phyloP scores from a whole-genome alignment of 2,113 vertebrate species.

The Apteryx owenii region DNA sequence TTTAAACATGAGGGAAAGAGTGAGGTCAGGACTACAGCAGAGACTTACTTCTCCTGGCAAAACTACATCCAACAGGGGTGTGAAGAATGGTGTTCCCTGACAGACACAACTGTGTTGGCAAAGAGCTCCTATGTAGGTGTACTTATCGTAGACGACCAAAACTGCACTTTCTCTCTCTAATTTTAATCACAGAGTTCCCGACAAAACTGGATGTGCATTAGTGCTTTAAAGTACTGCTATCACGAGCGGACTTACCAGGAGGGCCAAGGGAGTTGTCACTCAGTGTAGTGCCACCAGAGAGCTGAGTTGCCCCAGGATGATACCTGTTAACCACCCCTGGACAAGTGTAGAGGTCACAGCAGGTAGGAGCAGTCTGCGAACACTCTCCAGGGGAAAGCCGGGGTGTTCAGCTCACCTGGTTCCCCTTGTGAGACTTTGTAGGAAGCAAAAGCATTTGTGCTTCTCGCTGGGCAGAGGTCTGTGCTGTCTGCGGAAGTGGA shows the following conservation, averaged over 20 bases:
- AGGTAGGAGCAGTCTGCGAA: not conserved
- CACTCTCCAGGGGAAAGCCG: fast-evolving
- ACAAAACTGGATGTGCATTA: not conserved
- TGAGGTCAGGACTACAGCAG: not conserved
- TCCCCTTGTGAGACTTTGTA: not conserved
- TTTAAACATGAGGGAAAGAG: not conserved
- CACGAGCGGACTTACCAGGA: not conserved
- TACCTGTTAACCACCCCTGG: not conserved
- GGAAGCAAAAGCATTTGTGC: not conserved
- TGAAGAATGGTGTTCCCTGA: not conserved
- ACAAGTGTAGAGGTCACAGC: not conserved
- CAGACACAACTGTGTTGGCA: not conserved
- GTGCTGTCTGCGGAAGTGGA: not conserved
- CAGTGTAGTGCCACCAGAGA: not conserved
- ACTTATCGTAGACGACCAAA: not conserved
- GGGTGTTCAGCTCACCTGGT: not conserved
- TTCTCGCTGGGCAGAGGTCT: not conserved
- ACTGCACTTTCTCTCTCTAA: not conserved
- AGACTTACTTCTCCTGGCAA: not conserved
- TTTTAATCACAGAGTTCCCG: not conserved
- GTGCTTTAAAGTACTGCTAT: not conserved
- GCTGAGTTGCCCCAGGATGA: fast-evolving
- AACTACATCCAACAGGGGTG: not conserved
- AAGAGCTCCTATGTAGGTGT: not conserved
- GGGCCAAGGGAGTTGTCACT: not conserved